Base-by-base conservation (phyloP, 92 coral and sea anemone species). In the Blastomussa wellsi region DNA sequence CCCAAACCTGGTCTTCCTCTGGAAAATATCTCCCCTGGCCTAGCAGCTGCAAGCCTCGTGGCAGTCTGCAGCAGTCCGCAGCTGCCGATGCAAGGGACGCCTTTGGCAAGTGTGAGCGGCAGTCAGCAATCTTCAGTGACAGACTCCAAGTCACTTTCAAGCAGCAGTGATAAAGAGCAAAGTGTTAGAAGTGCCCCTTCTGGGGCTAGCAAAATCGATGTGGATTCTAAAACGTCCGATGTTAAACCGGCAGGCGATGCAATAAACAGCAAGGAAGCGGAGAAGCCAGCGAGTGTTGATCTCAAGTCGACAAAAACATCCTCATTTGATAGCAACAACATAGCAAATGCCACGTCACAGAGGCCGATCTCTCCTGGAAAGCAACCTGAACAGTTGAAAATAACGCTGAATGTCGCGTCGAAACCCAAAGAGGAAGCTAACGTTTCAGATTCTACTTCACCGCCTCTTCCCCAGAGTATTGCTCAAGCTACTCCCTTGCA, bases 31-130 rank as follows among this genome's bases (percentile, higher is more conserved):
- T 92, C 95, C 3, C 95, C 95, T 52, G 88, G 82, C 37, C 82
- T 89, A 24, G 90, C 90, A 44, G 95, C 90, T 70, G 95, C 95
- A n/a, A 92, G 95, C 69, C 81, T 92, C 38, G 95, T 89, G 15
- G 95, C 95, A 22, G 95, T 92, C 4, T 92, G 95, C 26, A 89
- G 95, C 88, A 90, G 90, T 14, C 78, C 92, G 51, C 83, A 78
- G 53, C 11, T 85, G 36, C 70, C 88, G 47, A 32, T 70, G 10
- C 82, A 85, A 36, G 77, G 81, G 31, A 64, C 80, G 16, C 83
- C 78, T 0, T 38, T 85, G 29, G 76, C 83, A 66, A 85, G 88
- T 48, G 38, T 76, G 5, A 77, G 88, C 36, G 66, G 59, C 68
- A 16, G 48, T 0, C 52, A 48, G 59, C 72, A 28, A 70, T 59